phyloP scores from a whole-genome alignment of 1,140 invertebrate genomes.

The Hermatobates lingyangjiaoensis region DNA sequence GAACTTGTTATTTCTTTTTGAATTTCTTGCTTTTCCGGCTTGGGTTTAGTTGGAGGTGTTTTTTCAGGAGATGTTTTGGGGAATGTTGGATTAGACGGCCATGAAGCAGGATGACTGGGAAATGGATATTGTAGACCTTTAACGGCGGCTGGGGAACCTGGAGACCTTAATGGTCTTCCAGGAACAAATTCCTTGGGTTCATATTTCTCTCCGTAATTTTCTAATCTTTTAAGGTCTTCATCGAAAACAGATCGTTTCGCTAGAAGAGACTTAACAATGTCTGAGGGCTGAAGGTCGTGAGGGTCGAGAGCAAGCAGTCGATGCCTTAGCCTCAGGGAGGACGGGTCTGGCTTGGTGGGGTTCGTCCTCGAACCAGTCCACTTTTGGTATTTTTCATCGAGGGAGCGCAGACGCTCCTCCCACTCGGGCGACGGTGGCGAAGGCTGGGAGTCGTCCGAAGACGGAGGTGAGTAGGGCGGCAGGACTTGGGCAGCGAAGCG shows the following conservation, averaged over 20 bases:
- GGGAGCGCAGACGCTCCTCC: constrained; percentile 67
- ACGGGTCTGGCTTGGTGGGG: constrained; percentile 37
- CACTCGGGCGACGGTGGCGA: constrained; percentile 23
- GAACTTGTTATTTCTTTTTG: not conserved
- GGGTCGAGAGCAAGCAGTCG: constrained; percentile 52
- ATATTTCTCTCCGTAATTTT: constrained; percentile 73
- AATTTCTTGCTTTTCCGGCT: not conserved
- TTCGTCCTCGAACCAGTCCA: constrained; percentile 52
- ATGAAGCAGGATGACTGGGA: constrained; percentile 40
- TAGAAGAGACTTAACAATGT: constrained; percentile 79
- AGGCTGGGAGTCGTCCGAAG: constrained; percentile 22
- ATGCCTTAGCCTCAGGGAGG: constrained; percentile 35
- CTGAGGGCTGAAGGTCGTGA: constrained; percentile 69
- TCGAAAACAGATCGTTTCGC: constrained; percentile 87
- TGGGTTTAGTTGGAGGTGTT: constrained; percentile 4
- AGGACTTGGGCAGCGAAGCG: constrained; percentile 57
- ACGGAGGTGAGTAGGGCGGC: constrained; percentile 13
- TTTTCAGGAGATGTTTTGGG: constrained; percentile 10
- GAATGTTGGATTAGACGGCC: constrained; percentile 11
- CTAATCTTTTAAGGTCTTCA: constrained; percentile 80
- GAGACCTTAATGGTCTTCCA: constrained; percentile 15
- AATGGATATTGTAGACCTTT: constrained; percentile 64
- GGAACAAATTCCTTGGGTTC: constrained; percentile 43
- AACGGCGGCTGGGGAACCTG: constrained; percentile 22
- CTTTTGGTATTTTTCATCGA: constrained; percentile 84